A percentile compares a stretch with the other conserved stretches of the same genome.
Conservation (phyloP, 1,140 invertebrate species). For the Zeugodacus cucurbitae region DNA sequence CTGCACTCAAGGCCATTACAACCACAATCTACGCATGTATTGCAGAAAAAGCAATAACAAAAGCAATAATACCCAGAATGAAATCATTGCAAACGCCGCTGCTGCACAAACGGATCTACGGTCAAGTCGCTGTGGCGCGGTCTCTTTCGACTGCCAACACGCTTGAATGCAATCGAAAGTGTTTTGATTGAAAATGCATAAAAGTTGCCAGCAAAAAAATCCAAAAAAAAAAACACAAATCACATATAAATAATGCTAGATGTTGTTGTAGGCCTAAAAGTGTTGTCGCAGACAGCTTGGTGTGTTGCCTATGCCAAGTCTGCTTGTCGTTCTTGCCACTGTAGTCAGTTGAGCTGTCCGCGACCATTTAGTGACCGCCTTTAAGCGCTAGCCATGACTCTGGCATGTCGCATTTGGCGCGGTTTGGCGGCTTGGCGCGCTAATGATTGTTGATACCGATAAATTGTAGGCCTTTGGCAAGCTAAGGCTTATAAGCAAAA, state of each 20-base stretch:
- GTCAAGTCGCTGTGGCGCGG: neutral
- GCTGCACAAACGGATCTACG: conserved; percentile 5
- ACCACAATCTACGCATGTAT: neutral
- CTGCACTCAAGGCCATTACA: neutral
- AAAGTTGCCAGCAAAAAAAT: neutral
- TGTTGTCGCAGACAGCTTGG: conserved; percentile 27
- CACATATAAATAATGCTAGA: neutral
- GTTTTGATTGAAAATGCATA: conserved; percentile 34
- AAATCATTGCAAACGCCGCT: neutral
- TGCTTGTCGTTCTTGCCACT: neutral
- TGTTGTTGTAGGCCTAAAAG: neutral
- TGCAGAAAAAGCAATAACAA: neutral
- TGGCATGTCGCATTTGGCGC: conserved; percentile 1
- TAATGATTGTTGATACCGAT: conserved; percentile 15
- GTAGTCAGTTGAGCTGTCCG: neutral
- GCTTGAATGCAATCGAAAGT: neutral
- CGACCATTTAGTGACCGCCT: neutral
- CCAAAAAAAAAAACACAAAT: neutral
- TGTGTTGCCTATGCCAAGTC: neutral
- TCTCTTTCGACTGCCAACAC: neutral
- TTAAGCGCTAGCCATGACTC: neutral
- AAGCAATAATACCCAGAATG: neutral
- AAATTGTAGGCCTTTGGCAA: conserved; percentile 24
- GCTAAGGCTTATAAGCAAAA: neutral
- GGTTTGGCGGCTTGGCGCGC: neutral